These are phyloP conservation scores for Haliclona indistincta DNA, from an alignment of 37 sponge, comb jelly and placozoan genomes.

Conservation along the genomic window DNA sequence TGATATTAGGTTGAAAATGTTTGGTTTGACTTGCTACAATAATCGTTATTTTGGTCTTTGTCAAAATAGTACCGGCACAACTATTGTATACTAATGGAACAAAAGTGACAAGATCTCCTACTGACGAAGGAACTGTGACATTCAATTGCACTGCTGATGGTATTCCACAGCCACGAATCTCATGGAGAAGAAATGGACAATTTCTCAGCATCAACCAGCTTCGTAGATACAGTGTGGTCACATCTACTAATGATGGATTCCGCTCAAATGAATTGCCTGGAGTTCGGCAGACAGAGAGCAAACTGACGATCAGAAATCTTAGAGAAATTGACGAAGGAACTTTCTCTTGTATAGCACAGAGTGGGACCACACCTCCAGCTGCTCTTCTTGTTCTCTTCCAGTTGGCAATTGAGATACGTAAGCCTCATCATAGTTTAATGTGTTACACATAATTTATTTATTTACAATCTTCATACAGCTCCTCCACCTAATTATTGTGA, in stretches of 20 bases:
- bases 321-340: conserved; percentile 2
- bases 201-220: not conserved
- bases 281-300: conserved; percentile 13
- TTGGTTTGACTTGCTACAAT: too few species aligned
- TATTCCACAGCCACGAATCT: conserved; percentile 15
- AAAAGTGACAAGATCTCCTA: not conserved
- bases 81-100: not conserved
- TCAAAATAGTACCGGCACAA: not conserved
- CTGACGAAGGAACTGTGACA: not conserved
- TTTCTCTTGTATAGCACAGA: conserved; percentile 20
- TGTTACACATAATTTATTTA: too few species aligned
- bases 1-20: too few species aligned
- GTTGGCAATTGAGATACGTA: not conserved
- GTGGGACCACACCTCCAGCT: not conserved
- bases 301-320: conserved; percentile 13
- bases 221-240: not conserved
- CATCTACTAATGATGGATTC: not conserved
- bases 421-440: not conserved
- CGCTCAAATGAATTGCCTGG: not conserved
- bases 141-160: conserved; percentile 46
- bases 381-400: not conserved
- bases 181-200: conserved; percentile 20
- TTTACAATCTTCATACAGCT: too few species aligned
- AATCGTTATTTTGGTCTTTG: too few species aligned
- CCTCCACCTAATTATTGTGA: conserved; percentile 5